These are phyloP conservation scores for Drosophila sproati DNA, from an alignment of 1,140 invertebrate genomes.

Conservation along the genomic window DNA sequence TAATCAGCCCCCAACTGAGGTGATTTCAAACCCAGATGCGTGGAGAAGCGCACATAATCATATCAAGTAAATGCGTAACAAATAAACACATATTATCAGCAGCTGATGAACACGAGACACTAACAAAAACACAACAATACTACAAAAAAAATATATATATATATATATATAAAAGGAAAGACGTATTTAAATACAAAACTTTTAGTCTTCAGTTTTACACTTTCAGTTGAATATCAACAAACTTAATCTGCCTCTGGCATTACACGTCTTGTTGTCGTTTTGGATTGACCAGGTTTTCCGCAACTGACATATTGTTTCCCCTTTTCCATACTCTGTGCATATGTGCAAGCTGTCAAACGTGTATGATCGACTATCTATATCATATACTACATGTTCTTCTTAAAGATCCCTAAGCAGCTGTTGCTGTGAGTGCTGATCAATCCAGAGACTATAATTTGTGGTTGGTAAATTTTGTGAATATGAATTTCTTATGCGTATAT, in stretches of 20 bases:
- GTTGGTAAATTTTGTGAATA: no score
- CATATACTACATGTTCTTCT: no score
- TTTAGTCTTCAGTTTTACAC: constrained; percentile 6
- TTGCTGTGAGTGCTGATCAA: no score
- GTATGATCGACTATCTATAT: not conserved
- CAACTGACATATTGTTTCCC: constrained; percentile 72
- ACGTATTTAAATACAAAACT: constrained; percentile 30
- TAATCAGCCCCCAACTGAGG: constrained; percentile 39
- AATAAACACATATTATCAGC: constrained; percentile 30
- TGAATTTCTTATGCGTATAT: no score
- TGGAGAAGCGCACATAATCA: constrained; percentile 30
- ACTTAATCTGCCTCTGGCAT: constrained; percentile 24
- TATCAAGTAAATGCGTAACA: constrained; percentile 12
- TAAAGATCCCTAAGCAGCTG: no score
- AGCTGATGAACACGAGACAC: constrained; percentile 14
- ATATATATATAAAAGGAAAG: not conserved
- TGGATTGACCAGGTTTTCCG: constrained; percentile 65
- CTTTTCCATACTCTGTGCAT: constrained; percentile 37
- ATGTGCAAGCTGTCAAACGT: not conserved
- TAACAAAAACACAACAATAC: constrained; percentile 9
- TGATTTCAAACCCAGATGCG: not conserved
- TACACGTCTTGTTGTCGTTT: constrained; percentile 48
- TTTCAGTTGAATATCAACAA: not conserved
- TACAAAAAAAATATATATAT: not conserved
- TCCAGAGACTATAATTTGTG: no score